Evolutionary conservation across 2,888 invertebrate species (phyloP).

Genomic region (Antheraea yamamai): DNA sequence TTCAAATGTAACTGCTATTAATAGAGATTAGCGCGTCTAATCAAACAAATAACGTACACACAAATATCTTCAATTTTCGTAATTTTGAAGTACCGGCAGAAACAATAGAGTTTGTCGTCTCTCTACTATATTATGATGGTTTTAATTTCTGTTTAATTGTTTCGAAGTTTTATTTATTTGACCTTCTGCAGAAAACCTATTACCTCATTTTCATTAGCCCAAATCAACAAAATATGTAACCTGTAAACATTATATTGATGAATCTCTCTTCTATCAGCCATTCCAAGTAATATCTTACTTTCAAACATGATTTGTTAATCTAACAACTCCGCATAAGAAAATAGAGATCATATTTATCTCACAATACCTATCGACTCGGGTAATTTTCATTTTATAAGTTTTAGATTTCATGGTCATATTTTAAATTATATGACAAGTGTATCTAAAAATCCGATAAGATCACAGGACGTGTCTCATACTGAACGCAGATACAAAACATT

Average conservation of each 20-base stretch:
- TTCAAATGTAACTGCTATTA: too few species aligned
- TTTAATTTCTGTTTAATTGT: too few species aligned
- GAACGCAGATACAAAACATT: neutral
- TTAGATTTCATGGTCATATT: neutral
- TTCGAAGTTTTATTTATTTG: too few species aligned
- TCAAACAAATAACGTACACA: too few species aligned
- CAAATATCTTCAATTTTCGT: too few species aligned
- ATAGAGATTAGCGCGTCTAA: too few species aligned
- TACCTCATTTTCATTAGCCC: too few species aligned
- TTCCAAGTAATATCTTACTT: neutral
- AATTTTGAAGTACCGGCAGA: too few species aligned
- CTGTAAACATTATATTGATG: neutral
- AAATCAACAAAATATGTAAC: neutral
- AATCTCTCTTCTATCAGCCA: neutral
- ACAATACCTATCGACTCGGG: neutral
- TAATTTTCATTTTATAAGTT: neutral
- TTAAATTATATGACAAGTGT: neutral
- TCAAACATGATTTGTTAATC: neutral
- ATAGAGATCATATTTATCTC: neutral
- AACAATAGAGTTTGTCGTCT: too few species aligned
- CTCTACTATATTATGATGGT: too few species aligned
- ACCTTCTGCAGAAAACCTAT: too few species aligned
- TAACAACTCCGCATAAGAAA: neutral
- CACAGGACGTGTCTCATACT: neutral
- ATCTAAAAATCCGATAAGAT: neutral